Evolutionary conservation across 2,797 vertebrate genomes (phyloP), one percentile per base, ranked within the genome.

Genomic region (Ficedula albicollis): DNA sequence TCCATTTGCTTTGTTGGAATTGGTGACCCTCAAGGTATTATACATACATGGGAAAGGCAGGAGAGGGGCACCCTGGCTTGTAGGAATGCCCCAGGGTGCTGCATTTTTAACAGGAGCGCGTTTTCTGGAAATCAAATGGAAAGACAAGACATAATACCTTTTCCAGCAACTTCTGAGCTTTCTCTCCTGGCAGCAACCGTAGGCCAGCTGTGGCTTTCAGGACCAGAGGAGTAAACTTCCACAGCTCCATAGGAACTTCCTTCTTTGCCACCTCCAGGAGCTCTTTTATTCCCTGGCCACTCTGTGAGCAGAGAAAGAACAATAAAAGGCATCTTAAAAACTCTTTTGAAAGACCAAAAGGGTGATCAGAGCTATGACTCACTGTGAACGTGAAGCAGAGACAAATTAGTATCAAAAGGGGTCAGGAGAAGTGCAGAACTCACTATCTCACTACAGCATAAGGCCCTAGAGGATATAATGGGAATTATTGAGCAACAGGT

Each of bases 161-260:
- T 95, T 98, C 96, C 89, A 99, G 98, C 69, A 99, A 91, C n/a
- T 98, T 98, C 52, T 98, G 94, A 60, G 99, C 99, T 89, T 99
- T 99, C 93, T 99, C 98, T 94, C 98, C 99, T 2, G 99, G 98
- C 66, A 99, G 97, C 30, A 99, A 97, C 15, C 99, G 98, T 39
- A 99, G 97, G 22, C 99, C 99, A 22, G 99, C 99, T 1, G 99
- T 99, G 69, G 99, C 99, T 97, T 98, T 99, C 79, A 99, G 98
- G 38, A 99, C 98, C 86, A 99, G 87, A 2, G 99, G 98, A 34
- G 99, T 99, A 43, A 93, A 96, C 72, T 95, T 98, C 98, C 99
- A 99, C 66, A 98, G 73, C 22, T 97, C 91, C 36, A 95, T 54
- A 11, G 99, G 99, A 68, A 99, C 77, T 38, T 96, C 98, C 64